A percentile compares a stretch with the other conserved stretches of the same genome.
phyloP scores from a whole-genome alignment of 1,140 invertebrate genomes.

The Pollicipes pollicipes region DNA sequence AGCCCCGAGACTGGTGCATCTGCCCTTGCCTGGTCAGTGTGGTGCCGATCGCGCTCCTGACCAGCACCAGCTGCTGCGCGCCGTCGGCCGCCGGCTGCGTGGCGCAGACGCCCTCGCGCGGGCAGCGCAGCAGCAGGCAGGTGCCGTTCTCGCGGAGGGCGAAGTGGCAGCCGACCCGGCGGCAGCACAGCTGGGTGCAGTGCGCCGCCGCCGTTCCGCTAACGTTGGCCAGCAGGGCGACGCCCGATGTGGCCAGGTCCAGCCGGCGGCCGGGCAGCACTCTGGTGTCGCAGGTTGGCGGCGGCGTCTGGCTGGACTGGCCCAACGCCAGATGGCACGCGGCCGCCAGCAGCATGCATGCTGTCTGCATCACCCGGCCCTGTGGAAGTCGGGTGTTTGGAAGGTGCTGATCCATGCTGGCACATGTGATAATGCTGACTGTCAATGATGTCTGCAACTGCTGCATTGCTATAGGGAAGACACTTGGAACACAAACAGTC shows the following conservation, averaged over 20 bases:
- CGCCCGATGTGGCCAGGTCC: neutral
- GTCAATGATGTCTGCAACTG: too few relatives aligned
- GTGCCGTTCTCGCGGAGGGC: neutral
- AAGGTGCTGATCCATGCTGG: too few relatives aligned
- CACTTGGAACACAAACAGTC: too few relatives aligned
- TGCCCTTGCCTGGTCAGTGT: too few relatives aligned
- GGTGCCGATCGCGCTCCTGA: neutral
- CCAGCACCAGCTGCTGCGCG: neutral
- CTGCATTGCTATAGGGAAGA: too few relatives aligned
- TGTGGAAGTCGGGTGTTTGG: too few relatives aligned
- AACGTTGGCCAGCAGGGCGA: neutral
- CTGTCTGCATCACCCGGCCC: too few relatives aligned
- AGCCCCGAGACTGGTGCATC: too few relatives aligned
- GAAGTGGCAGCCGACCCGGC: neutral
- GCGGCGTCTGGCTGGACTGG: neutral
- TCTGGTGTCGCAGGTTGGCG: neutral
- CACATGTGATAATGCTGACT: too few relatives aligned
- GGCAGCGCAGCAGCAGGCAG: neutral
- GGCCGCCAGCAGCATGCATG: neutral
- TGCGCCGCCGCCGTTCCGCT: neutral
- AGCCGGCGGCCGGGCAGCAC: neutral
- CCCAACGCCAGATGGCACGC: neutral
- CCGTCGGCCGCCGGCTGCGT: neutral
- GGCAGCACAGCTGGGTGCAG: neutral
- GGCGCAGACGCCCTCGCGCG: neutral